phyloP scores from a whole-genome alignment of 2,888 invertebrate genomes.

The Parnassius smintheus region DNA sequence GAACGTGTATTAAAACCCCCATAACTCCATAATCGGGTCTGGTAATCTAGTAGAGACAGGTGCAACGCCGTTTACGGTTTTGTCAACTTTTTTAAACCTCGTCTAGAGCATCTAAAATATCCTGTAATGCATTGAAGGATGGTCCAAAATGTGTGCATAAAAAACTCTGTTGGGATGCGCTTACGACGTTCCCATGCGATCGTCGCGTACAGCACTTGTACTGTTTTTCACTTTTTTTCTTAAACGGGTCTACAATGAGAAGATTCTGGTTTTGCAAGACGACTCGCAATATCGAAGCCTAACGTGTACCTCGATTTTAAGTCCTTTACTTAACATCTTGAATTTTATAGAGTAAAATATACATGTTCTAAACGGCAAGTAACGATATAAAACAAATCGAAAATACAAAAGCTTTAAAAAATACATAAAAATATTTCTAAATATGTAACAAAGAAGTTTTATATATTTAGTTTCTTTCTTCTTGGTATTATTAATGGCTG shows the following conservation, averaged over 20 bases:
- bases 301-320: conserved; percentile 58
- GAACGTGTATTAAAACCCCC: conserved; percentile 13
- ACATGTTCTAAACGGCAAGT: not conserved
- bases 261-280: conserved; percentile 78
- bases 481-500: too few relatives aligned
- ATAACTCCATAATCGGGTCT: conserved; percentile 26
- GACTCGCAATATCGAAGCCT: conserved; percentile 67
- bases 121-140: conserved; percentile 48
- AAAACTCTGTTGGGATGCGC: conserved; percentile 52
- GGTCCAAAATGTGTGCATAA: conserved; percentile 44
- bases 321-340: conserved; percentile 37
- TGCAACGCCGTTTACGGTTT: conserved; percentile 65
- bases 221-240: conserved; percentile 55
- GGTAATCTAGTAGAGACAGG: conserved; percentile 63
- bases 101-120: conserved; percentile 42
- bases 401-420: too few relatives aligned
- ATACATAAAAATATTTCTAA: too few relatives aligned
- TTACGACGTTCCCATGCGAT: conserved; percentile 72
- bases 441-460: too few relatives aligned
- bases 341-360: conserved; percentile 27
- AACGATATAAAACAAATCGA: not conserved
- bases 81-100: conserved; percentile 50
- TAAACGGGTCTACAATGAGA: conserved; percentile 73
- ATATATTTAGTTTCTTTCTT: too few relatives aligned
- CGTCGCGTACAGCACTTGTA: conserved; percentile 57